Evolutionary conservation across 1,140 invertebrate genomes (phyloP), one percentile per base, ranked within the genome.

Genomic region (Lordiphosa collinella): DNA sequence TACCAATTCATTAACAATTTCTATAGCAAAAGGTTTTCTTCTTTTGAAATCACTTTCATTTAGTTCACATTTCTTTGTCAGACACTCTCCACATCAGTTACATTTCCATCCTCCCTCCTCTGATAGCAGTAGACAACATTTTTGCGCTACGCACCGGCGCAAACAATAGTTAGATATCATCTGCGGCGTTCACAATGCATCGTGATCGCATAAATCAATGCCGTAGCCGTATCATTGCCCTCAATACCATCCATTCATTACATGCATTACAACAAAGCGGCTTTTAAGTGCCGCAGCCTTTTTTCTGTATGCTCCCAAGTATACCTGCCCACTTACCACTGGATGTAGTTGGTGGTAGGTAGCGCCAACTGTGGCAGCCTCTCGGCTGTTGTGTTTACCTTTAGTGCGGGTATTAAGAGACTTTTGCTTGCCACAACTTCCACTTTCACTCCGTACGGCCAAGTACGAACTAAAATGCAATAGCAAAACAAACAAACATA

Each of bases 171-270:
- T 44, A 75, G 52, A 68, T 68, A 63, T 57, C 50, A 48, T 48
- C 40, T 61, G 22, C 55, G 49, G 36, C 48, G 43, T 69, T 49
- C 52, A 13, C 56, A 32, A 36, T 10, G 37, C 64, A 68, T 52
- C 64, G 46, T 75, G 73, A 63, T 53, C 76, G 44, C 75, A 80
- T 80, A 80, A 80, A 82, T 80, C 75, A 80, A 76, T 82, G 76
- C 44, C 52, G 57, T 41, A 35, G 64, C 52, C 71, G 71, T 75
- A 75, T 69, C 71, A 75, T 75, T 75, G 71, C 75, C 75, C 75
- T 63, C 76, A 66, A 74, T 80, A 62, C 65, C 64, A 64, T 50
- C 60, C 70, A 65, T 53, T 60, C 53, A 63, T 49, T 62, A 50
- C 53, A 49, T 44, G 25, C 31, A 66, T 44, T 44, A 44, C 41